Evolutionary conservation across 1,140 invertebrate genomes (phyloP).

Genomic region (Gerris buenoi): DNA sequence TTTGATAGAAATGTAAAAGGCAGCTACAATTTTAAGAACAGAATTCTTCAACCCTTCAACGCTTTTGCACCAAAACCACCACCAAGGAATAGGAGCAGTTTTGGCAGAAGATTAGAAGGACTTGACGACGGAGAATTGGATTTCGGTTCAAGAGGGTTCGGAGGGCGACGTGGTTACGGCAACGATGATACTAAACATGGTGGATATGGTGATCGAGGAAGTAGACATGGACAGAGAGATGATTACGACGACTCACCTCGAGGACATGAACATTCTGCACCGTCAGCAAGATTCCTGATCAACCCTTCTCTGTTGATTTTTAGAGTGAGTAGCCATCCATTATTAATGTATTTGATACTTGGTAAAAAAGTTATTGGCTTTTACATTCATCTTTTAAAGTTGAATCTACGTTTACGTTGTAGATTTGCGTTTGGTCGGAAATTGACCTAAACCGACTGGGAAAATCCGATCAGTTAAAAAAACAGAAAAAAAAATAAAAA

Average conservation of each 20-base stretch:
- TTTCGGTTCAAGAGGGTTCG: too few species aligned
- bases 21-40: background rate
- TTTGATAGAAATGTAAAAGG: background rate
- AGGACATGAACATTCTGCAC: background rate
- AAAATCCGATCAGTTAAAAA: too few species aligned
- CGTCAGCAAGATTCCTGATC: background rate
- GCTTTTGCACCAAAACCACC: background rate
- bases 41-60: background rate
- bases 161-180: background rate
- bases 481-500: too few species aligned
- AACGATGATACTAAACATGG: background rate
- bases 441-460: too few species aligned
- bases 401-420: too few species aligned
- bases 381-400: too few species aligned
- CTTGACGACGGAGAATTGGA: too few species aligned
- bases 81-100: too few species aligned
- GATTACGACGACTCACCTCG: background rate
- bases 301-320: background rate
- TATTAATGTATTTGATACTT: too few species aligned
- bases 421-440: too few species aligned
- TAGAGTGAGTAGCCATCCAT: background rate
- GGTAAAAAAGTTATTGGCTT: too few species aligned
- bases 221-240: background rate
- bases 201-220: background rate
- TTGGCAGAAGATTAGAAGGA: too few species aligned